Evolutionary conservation across 2,113 vertebrate species (phyloP).

Genomic region (Corythornis madagascariensis): DNA sequence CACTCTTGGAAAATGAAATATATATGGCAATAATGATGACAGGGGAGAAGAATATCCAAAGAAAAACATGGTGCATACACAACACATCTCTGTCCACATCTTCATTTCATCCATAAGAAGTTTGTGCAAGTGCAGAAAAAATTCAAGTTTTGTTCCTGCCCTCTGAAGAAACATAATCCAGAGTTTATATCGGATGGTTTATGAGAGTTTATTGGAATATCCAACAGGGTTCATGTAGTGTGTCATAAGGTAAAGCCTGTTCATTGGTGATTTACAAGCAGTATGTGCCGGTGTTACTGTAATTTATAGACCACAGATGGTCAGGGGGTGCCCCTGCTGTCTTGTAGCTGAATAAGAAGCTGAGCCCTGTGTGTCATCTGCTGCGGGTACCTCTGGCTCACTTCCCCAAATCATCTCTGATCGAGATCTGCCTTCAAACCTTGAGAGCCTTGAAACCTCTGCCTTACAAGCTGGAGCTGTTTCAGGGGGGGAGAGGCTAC

Average conservation of each 20-base stretch:
- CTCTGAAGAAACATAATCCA: constrained; percentile 75
- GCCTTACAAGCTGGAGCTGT: background rate
- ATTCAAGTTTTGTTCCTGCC: constrained; percentile 49
- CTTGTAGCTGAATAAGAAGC: constrained; percentile 79
- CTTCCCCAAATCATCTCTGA: constrained; percentile 68
- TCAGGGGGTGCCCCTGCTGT: constrained; percentile 76
- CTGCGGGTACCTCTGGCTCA: constrained; percentile 68
- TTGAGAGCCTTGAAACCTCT: constrained; percentile 14
- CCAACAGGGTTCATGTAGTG: constrained; percentile 81
- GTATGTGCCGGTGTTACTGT: constrained; percentile 77
- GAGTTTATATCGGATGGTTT: constrained; percentile 78
- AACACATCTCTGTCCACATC: background rate
- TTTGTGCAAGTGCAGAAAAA: constrained; percentile 54
- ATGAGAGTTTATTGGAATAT: constrained; percentile 83
- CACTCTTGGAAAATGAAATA: constrained; percentile 41
- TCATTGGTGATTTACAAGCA: constrained; percentile 82
- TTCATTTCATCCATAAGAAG: constrained; percentile 16
- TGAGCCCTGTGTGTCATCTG: constrained; percentile 75
- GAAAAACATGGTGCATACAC: background rate
- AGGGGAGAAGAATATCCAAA: background rate
- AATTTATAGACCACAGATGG: constrained; percentile 87
- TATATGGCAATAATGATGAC: background rate
- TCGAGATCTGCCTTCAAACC: constrained; percentile 38
- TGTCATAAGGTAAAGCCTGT: constrained; percentile 83
- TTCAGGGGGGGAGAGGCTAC: background rate